These are phyloP conservation scores for Sminthurides bifidus DNA, from an alignment of 1,140 invertebrate species.

Conservation along the genomic window DNA sequence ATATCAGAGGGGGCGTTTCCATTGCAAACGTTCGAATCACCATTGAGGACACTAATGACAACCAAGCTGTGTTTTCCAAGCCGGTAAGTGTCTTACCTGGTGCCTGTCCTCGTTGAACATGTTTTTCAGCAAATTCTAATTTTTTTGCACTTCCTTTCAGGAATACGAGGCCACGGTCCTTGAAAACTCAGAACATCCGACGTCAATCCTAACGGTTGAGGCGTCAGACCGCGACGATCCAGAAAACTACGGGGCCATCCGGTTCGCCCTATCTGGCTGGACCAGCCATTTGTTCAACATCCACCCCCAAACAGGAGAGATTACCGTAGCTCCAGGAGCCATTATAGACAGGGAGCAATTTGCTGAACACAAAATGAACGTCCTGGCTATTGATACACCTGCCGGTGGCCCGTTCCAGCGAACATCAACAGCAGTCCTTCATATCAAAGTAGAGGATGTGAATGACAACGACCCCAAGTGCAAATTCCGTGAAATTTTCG, in stretches of 20 bases:
- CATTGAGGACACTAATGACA: slow-evolving; percentile 54
- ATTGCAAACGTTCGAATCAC: slow-evolving; percentile 57
- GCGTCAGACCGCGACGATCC: slow-evolving; percentile 59
- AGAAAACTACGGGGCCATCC: slow-evolving; percentile 51
- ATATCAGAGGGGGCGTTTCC: slow-evolving; percentile 57
- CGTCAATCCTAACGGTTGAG: slow-evolving; percentile 52
- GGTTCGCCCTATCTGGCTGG: slow-evolving; percentile 56
- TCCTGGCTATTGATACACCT: slow-evolving; percentile 55
- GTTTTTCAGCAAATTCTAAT: slow-evolving; percentile 2
- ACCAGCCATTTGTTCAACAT: slow-evolving; percentile 58
- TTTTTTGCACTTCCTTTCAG: slow-evolving; percentile 34
- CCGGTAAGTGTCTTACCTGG: slow-evolving; percentile 36
- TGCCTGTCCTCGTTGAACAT: not conserved
- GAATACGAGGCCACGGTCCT: slow-evolving; percentile 54
- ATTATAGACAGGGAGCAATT: slow-evolving; percentile 62
- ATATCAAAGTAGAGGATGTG: slow-evolving; percentile 18
- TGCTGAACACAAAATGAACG: slow-evolving; percentile 51
- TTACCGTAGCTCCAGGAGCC: slow-evolving; percentile 43
- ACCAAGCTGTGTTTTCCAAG: slow-evolving; percentile 58
- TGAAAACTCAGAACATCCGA: slow-evolving; percentile 55
- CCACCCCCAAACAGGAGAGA: slow-evolving; percentile 51
- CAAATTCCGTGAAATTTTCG: slow-evolving; percentile 35
- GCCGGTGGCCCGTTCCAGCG: slow-evolving; percentile 50
- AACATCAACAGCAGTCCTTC: slow-evolving; percentile 41
- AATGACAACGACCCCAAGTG: slow-evolving; percentile 64